A percentile compares a stretch with the other conserved stretches of the same genome.
Evolutionary conservation across 2,888 invertebrate genomes (phyloP).

Genomic region (Hemithea aestivaria): DNA sequence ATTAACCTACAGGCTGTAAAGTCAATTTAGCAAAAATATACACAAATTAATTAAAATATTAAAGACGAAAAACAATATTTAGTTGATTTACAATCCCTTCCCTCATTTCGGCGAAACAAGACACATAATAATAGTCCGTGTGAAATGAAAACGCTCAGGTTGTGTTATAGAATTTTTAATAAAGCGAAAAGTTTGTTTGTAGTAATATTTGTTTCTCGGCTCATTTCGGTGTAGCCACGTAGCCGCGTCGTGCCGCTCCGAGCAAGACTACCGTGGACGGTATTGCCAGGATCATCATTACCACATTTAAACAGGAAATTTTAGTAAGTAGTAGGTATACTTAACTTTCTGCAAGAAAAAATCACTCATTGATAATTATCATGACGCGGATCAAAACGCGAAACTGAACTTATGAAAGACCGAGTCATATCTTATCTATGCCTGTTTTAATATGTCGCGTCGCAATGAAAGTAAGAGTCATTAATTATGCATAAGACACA

Average conservation of each 20-base stretch:
- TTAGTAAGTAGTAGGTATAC: neutral
- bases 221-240: conserved; percentile 43
- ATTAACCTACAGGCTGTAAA: too few relatives aligned
- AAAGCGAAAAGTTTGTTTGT: conserved; percentile 54
- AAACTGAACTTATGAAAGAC: too few relatives aligned
- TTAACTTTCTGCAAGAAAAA: too few relatives aligned
- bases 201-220: conserved; percentile 52
- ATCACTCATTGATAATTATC: too few relatives aligned
- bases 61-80: too few relatives aligned
- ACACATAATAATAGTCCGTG: conserved; percentile 14
- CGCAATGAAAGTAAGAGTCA: too few relatives aligned
- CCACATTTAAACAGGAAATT: neutral
- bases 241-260: conserved; percentile 20
- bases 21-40: too few relatives aligned
- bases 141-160: conserved; percentile 26
- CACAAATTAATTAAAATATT: too few relatives aligned
- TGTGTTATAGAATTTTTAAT: conserved; percentile 44
- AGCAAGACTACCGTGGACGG: conserved; percentile 3
- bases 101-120: conserved; percentile 2
- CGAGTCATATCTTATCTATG: too few relatives aligned
- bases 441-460: too few relatives aligned
- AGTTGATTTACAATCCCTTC: neutral
- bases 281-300: neutral
- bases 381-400: too few relatives aligned
- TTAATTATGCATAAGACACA: too few relatives aligned